A percentile compares a stretch with the other conserved stretches of the same genome.
phyloP scores from a whole-genome alignment of 2,888 invertebrate species.

The Tipula unca region DNA sequence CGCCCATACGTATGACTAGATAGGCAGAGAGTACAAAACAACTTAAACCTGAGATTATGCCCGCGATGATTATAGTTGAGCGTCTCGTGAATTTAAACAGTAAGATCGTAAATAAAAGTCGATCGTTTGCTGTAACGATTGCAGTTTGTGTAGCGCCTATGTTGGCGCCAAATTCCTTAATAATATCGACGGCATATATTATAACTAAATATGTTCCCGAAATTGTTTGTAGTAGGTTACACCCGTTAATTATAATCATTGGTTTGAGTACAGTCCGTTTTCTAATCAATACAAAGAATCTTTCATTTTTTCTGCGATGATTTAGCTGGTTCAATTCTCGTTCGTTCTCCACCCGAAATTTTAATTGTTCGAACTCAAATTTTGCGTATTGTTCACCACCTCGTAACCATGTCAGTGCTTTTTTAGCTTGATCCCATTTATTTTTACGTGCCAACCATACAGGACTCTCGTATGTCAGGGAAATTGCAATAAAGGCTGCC shows the following conservation, averaged over 20 bases:
- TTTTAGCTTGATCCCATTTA: slow-evolving; percentile 44
- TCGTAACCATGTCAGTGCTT: slow-evolving; percentile 52
- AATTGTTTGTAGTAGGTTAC: slow-evolving; percentile 62
- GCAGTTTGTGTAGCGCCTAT: slow-evolving; percentile 50
- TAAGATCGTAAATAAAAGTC: slow-evolving; percentile 57
- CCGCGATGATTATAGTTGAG: slow-evolving; percentile 55
- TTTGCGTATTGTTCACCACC: slow-evolving; percentile 51
- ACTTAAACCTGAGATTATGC: slow-evolving; percentile 55
- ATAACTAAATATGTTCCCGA: slow-evolving; percentile 70
- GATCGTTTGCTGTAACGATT: slow-evolving; percentile 57
- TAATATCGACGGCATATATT: slow-evolving; percentile 69
- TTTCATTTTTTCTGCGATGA: slow-evolving; percentile 37
- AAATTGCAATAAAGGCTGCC: slow-evolving; percentile 51
- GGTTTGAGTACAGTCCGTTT: slow-evolving; percentile 61
- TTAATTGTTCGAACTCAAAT: slow-evolving; percentile 52
- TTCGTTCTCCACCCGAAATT: slow-evolving; percentile 52
- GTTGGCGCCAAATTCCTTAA: slow-evolving; percentile 47
- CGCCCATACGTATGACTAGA: slow-evolving; percentile 38
- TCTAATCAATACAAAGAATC: slow-evolving; percentile 47
- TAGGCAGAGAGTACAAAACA: slow-evolving; percentile 52
- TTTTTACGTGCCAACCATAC: slow-evolving; percentile 61
- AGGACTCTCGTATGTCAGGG: slow-evolving; percentile 62
- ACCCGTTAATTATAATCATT: slow-evolving; percentile 60
- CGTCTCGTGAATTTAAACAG: slow-evolving; percentile 56
- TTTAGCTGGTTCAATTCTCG: slow-evolving; percentile 36